Evolutionary conservation across 2,113 vertebrate species (phyloP).

Genomic region (Zeus faber): DNA sequence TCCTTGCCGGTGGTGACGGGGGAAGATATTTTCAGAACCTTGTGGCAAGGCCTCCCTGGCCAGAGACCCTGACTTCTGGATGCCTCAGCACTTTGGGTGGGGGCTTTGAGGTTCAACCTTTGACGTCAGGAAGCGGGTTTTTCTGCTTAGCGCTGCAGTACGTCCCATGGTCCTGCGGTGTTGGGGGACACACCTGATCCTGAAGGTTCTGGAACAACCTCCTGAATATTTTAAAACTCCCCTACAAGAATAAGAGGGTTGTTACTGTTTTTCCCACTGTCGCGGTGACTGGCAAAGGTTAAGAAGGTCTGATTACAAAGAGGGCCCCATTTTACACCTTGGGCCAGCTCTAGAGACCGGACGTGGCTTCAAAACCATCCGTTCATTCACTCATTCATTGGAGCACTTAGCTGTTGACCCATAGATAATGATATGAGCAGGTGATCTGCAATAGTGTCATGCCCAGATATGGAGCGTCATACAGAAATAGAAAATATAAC

Average conservation of each 20-base stretch:
- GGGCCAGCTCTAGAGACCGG: background rate
- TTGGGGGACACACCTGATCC: conserved; percentile 15
- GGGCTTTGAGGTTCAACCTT: conserved; percentile 39
- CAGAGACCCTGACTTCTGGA: conserved; percentile 20
- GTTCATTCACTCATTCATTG: too few relatives aligned
- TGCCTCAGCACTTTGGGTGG: conserved; percentile 41
- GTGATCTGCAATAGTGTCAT: too few relatives aligned
- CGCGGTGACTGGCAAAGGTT: too few relatives aligned
- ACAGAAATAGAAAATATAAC: too few relatives aligned
- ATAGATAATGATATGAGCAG: too few relatives aligned
- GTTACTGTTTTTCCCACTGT: too few relatives aligned
- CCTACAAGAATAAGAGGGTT: conserved; percentile 16
- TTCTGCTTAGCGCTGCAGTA: conserved; percentile 4
- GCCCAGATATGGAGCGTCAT: too few relatives aligned
- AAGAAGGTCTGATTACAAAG: conserved; percentile 4
- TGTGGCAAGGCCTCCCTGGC: conserved; percentile 10
- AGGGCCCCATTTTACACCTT: conserved; percentile 14
- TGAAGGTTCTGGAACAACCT: conserved; percentile 3
- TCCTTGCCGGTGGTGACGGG: conserved; percentile 22
- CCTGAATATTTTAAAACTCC: too few relatives aligned
- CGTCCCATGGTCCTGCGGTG: conserved; percentile 9
- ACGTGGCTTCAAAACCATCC: background rate
- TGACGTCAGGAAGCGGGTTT: conserved; percentile 39
- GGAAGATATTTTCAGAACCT: conserved; percentile 33
- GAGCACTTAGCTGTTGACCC: too few relatives aligned